These are phyloP conservation scores for Epinephelus coioides DNA, from an alignment of 2,797 vertebrate genomes.

Conservation along the genomic window DNA sequence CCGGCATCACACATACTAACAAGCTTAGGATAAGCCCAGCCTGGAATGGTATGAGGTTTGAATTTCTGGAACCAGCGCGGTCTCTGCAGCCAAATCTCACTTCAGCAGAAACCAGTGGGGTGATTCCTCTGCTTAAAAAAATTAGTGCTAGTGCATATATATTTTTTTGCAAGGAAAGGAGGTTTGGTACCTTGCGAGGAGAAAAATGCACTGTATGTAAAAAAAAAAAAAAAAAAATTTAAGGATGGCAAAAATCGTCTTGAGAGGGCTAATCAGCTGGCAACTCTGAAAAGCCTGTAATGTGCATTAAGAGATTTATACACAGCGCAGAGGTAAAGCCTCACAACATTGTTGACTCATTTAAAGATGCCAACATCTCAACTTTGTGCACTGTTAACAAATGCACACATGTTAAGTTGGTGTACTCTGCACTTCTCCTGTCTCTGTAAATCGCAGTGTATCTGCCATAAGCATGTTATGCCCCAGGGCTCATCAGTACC, in stretches of 20 bases:
- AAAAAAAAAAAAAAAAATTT: constrained; percentile 70
- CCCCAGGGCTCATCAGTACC: constrained; percentile 76
- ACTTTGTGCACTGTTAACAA: constrained; percentile 82
- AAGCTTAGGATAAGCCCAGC: constrained; percentile 99
- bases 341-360: constrained; percentile 83
- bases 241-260: constrained; percentile 76
- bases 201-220: constrained; percentile 83
- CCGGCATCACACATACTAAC: constrained; percentile 99
- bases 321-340: constrained; percentile 75
- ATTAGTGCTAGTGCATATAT: constrained; percentile 88
- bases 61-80: constrained; percentile 98
- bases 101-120: constrained; percentile 94
- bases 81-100: constrained; percentile 96
- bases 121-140: constrained; percentile 87
- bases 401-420: constrained; percentile 76
- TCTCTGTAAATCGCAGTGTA: constrained; percentile 75
- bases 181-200: constrained; percentile 77
- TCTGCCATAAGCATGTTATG: constrained; percentile 83
- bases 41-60: constrained; percentile 99
- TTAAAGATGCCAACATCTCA: constrained; percentile 82
- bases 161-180: constrained; percentile 88
- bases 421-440: constrained; percentile 81
- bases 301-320: constrained; percentile 84
- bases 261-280: constrained; percentile 83
- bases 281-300: constrained; percentile 79